Conservation (phyloP, 2,888 invertebrate genomes). For the Thecophora atra region DNA sequence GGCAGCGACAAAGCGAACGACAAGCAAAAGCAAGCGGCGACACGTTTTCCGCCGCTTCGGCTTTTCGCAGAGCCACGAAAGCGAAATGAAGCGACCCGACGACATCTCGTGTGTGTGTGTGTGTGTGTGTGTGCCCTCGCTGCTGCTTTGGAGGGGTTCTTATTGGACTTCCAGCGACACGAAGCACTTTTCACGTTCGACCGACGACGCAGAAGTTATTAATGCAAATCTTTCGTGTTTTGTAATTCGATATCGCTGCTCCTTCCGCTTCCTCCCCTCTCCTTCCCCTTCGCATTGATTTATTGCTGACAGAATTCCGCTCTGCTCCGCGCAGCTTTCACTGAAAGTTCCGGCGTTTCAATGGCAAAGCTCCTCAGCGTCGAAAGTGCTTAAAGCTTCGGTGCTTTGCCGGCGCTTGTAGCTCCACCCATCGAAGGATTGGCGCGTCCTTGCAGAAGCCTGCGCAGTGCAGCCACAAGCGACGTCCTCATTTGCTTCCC, state of each 20-base stretch:
- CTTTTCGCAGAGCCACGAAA: not conserved
- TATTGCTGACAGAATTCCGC: conserved; percentile 40
- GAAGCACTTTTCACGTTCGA: conserved; percentile 55
- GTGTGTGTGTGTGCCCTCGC: conserved; percentile 40
- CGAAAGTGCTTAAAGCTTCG: not conserved
- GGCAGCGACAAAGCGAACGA: not conserved
- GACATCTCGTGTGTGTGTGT: too few relatives aligned
- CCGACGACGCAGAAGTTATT: conserved; percentile 61
- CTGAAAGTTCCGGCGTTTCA: not conserved
- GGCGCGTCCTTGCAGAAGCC: not conserved
- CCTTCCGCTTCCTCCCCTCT: conserved; percentile 38
- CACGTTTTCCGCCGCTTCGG: not conserved
- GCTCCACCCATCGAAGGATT: conserved; percentile 9
- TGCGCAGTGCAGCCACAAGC: conserved; percentile 20
- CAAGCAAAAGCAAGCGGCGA: not conserved
- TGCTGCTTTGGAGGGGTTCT: conserved; percentile 49
- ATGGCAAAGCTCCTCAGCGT: not conserved
- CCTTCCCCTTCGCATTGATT: conserved; percentile 33
- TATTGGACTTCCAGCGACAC: conserved; percentile 52
- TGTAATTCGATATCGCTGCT: conserved; percentile 54
- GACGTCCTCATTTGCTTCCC: conserved; percentile 25
- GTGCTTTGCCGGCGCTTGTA: not conserved
- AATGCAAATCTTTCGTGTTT: conserved; percentile 62
- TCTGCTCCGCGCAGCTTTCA: conserved; percentile 1
- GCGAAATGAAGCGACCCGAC: not conserved